Base-by-base conservation (phyloP, 2,888 invertebrate species). In the Drosophila hamatofila region DNA sequence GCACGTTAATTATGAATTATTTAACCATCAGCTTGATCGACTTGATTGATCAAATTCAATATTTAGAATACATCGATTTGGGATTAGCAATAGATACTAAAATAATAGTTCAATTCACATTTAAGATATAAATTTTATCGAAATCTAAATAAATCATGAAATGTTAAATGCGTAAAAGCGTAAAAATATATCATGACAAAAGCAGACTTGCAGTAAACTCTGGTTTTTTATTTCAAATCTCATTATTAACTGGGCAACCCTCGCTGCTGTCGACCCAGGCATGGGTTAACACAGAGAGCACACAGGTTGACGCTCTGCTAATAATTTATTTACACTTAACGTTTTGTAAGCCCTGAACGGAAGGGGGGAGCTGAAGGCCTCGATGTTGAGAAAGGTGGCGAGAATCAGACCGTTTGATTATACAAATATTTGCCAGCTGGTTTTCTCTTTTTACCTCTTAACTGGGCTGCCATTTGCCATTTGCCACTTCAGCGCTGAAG, bases 251-350 rank as follows among this genome's bases (percentile, higher is more conserved):
- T 12, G 30, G 37, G 18, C 44, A 61, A 7, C 70, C 70, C 70
- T 72, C 72, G 70, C 51, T 35, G 46, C 8, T 27, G n/a, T 6
- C 18, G 12, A 37, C 16, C n/a, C 23, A n/a, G 48, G 18, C 18
- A 59, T 59, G 63, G 66, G 75, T 72, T 81, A 74, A 70, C 81
- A 52, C 41, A 58, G 76, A 60, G 75, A 72, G 62, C 72, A 70
- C 66, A 76, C 69, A 75, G 72, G 70, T 49, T 66, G 70, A 67
- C 74, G 54, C 74, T 65, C 71, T 61, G 83, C 83, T 86, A 77
- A 86, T 86, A 90, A 86, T 86, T 86, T 86, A 86, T 86, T 86
- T 88, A 86, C 86, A 83, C 69, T 85, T 89, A 86, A 75, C 78
- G 76, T 82, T 82, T 85, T 88, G 80, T 81, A 81, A 83, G 73